Conservation (phyloP, 2,113 vertebrate species). For the Podarcis raffonei region DNA sequence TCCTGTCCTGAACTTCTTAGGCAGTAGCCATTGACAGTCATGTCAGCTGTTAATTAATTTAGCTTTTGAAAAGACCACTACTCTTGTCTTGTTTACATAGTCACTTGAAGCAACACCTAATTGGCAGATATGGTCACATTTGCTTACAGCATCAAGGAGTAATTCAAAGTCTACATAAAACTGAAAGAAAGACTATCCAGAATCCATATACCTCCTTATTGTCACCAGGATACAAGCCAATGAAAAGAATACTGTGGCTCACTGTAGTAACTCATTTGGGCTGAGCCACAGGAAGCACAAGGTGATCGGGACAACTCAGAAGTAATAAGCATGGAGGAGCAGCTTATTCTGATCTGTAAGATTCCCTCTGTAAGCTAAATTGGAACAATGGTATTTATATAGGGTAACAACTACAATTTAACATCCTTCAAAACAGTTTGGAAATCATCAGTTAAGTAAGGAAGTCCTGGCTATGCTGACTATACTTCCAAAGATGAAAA, state of each 20-base stretch:
- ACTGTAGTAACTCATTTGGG: not conserved
- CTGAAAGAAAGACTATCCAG: not conserved
- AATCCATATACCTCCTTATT: not conserved
- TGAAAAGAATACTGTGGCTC: not conserved
- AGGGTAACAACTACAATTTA: not conserved
- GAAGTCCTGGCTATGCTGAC: not conserved
- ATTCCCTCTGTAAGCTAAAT: not conserved
- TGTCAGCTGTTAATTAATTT: too few relatives aligned
- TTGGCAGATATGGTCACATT: not conserved
- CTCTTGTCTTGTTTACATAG: not conserved
- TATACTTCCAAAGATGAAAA: not conserved
- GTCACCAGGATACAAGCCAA: not conserved
- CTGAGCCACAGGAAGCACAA: not conserved
- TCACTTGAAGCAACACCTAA: not conserved
- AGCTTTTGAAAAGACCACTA: not conserved
- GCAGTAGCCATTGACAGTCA: too few relatives aligned
- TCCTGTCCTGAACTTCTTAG: not conserved
- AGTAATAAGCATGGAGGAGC: too few relatives aligned
- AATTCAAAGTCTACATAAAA: not conserved
- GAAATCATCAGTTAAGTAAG: not conserved
- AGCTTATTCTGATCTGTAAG: not conserved
- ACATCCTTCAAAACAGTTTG: not conserved
- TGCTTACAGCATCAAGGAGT: not conserved
- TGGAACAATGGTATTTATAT: not conserved
- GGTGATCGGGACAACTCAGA: not conserved